Evolutionary conservation across 2,113 vertebrate species (phyloP).

Genomic region (Clarias magur): DNA sequence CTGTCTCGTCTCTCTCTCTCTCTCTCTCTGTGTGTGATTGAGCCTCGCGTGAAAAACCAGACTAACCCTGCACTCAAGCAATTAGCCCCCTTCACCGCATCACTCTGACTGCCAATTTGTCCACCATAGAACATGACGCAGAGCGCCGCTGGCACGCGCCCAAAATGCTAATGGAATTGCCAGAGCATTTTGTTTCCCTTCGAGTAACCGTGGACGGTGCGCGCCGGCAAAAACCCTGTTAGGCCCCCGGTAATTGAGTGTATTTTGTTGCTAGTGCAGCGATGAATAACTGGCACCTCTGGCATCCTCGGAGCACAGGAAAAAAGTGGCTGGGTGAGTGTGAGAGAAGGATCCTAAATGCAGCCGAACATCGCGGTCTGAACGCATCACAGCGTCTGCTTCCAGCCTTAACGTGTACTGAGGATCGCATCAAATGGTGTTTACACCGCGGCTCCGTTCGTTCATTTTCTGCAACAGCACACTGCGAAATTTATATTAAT

Average conservation of each 20-base stretch:
- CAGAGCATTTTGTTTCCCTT: constrained; percentile 69
- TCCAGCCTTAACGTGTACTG: not conserved
- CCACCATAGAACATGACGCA: constrained; percentile 71
- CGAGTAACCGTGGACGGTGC: constrained; percentile 56
- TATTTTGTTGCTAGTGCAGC: constrained; percentile 50
- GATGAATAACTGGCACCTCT: constrained; percentile 60
- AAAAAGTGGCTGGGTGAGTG: not conserved
- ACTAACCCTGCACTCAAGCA: constrained; percentile 73
- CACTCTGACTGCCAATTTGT: constrained; percentile 74
- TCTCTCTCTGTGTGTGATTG: constrained; percentile 52
- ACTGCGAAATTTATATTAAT: not conserved
- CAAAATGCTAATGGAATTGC: constrained; percentile 73
- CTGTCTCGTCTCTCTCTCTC: constrained; percentile 18
- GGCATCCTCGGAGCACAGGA: constrained; percentile 36
- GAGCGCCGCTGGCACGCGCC: constrained; percentile 69
- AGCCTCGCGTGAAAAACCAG: constrained; percentile 71
- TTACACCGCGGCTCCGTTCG: not conserved
- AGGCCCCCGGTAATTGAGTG: constrained; percentile 67
- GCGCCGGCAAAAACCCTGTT: constrained; percentile 54
- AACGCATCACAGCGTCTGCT: not conserved
- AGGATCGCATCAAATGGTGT: not conserved
- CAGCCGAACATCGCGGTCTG: no score
- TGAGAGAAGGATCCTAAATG: not conserved
- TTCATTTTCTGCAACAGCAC: not conserved
- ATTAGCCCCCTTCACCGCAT: constrained; percentile 75